A percentile compares a stretch with the other conserved stretches of the same genome.
Conservation (phyloP, 2,888 invertebrate species). For the Chymomyza caudatula region DNA sequence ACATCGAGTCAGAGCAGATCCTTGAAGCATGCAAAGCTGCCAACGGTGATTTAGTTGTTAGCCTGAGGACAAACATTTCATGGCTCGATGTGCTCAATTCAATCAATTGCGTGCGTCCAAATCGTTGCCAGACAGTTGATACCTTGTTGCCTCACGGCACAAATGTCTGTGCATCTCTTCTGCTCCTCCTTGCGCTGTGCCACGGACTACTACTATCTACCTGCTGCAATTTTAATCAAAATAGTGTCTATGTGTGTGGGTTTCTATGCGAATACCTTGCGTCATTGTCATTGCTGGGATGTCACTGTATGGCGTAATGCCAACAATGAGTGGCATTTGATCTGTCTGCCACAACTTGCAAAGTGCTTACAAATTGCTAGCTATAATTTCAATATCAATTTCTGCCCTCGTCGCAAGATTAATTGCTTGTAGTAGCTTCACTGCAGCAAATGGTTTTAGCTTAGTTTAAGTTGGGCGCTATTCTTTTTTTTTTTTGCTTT, state of each 20-base stretch:
- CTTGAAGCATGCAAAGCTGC: constrained; percentile 41
- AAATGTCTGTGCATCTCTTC: not conserved
- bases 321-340: not conserved
- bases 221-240: constrained; percentile 43
- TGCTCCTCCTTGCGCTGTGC: too few species aligned
- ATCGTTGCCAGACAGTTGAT: constrained; percentile 43
- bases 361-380: not conserved
- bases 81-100: constrained; percentile 68
- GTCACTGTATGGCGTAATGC: constrained; percentile 58
- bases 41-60: constrained; percentile 69
- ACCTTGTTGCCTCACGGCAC: constrained; percentile 7
- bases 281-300: constrained; percentile 40
- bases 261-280: too few species aligned
- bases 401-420: not conserved
- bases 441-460: not conserved
- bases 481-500: not conserved
- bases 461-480: not conserved
- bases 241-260: constrained; percentile 19
- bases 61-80: constrained; percentile 68
- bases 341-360: not conserved
- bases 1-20: not conserved
- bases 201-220: not conserved
- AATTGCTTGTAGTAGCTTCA: not conserved
- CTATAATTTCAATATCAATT: not conserved
- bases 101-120: constrained; percentile 62